Evolutionary conservation across 1,140 invertebrate genomes (phyloP).

Genomic region (Stegodyphus dumicola): DNA sequence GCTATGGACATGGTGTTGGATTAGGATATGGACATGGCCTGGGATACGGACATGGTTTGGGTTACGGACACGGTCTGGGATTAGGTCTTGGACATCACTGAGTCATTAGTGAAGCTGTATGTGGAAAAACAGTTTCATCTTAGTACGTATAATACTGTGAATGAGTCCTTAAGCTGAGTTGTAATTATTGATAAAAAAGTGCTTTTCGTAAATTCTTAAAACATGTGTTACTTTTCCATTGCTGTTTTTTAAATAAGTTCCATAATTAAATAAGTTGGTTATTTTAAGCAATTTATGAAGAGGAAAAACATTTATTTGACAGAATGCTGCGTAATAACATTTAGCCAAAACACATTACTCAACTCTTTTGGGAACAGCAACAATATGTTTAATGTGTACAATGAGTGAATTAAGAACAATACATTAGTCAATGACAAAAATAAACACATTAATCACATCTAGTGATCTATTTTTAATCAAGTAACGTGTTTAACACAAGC

Average conservation of each 20-base stretch:
- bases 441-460: no score
- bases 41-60: not conserved
- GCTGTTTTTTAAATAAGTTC: not conserved
- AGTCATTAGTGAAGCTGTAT: not conserved
- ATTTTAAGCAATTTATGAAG: not conserved
- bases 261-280: no score
- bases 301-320: no score
- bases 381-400: no score
- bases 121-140: not conserved
- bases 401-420: no score
- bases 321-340: no score
- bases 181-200: not conserved
- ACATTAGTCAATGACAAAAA: no score
- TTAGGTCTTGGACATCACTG: slow-evolving; percentile 15
- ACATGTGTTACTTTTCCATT: not conserved
- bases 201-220: not conserved
- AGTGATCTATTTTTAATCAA: no score
- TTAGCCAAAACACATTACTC: no score
- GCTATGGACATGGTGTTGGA: slow-evolving; percentile 33
- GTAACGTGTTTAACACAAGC: no score
- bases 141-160: not conserved
- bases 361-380: no score
- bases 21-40: slow-evolving; percentile 3
- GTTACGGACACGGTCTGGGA: not conserved
- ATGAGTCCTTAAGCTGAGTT: not conserved